Conservation (phyloP, 2,888 invertebrate species). For the Pegoplata infirma region DNA sequence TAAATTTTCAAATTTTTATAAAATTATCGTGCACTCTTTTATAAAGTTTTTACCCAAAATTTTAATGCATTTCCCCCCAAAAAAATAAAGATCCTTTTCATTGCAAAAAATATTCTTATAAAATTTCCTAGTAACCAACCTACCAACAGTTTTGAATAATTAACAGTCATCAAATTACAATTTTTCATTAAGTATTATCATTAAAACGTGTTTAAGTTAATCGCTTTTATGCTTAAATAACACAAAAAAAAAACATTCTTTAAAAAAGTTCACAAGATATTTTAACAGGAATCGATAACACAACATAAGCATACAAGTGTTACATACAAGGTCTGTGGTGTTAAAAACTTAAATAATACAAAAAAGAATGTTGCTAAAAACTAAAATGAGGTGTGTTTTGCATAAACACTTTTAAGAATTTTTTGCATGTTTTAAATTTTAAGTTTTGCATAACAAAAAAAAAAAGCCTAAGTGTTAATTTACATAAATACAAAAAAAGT, state of each 20-base stretch:
- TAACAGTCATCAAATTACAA: slow-evolving; percentile 39
- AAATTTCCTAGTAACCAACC: neutral
- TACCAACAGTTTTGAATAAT: neutral
- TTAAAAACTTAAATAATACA: slow-evolving; percentile 45
- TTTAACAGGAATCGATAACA: slow-evolving; percentile 59
- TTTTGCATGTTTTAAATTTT: slow-evolving; percentile 19
- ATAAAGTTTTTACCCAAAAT: no score
- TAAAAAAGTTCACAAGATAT: slow-evolving; percentile 51
- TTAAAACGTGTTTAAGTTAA: slow-evolving; percentile 55
- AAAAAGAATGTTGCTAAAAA: slow-evolving; percentile 47
- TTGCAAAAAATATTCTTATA: no score
- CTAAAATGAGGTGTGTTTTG: slow-evolving; percentile 52
- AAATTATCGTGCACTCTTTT: no score
- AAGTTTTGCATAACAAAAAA: slow-evolving; percentile 20
- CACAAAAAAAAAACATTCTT: slow-evolving; percentile 6
- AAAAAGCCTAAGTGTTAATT: slow-evolving; percentile 53
- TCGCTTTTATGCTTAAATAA: slow-evolving; percentile 49
- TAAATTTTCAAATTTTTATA: no score
- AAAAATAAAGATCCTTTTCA: no score
- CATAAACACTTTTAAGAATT: slow-evolving; percentile 37
- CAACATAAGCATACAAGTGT: slow-evolving; percentile 48
- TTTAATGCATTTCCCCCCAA: no score
- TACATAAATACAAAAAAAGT: slow-evolving; percentile 32
- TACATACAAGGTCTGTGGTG: slow-evolving; percentile 53
- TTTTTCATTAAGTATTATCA: slow-evolving; percentile 35